A percentile compares a stretch with the other conserved stretches of the same genome.
Evolutionary conservation across 2,888 invertebrate species (phyloP).

Genomic region (Drosophila merina): DNA sequence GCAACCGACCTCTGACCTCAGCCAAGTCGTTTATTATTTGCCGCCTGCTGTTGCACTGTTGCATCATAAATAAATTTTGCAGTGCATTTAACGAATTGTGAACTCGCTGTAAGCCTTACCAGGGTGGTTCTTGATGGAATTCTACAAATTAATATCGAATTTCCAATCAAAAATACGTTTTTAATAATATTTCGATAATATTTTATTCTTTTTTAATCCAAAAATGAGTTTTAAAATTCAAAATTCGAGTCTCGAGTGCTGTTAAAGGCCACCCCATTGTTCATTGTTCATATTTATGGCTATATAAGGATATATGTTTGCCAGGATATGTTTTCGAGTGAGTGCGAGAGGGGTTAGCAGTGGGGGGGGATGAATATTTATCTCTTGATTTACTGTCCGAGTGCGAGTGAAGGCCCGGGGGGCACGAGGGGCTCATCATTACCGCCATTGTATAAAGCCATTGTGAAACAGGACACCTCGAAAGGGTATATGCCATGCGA

Average conservation of each 20-base stretch:
- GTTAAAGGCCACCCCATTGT: constrained; percentile 18
- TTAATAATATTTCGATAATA: background rate
- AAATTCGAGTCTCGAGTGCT: background rate
- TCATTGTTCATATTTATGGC: background rate
- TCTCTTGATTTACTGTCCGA: constrained; percentile 72
- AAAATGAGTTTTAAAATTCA: background rate
- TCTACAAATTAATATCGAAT: no score
- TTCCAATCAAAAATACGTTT: no score
- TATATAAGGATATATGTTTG: constrained; percentile 14
- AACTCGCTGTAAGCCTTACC: constrained; percentile 39
- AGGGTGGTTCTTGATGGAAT: constrained; percentile 11
- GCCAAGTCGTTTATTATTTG: constrained; percentile 65
- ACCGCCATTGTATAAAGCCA: constrained; percentile 24
- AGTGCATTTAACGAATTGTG: constrained; percentile 77
- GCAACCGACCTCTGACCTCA: constrained; percentile 24
- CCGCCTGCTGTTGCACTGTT: constrained; percentile 52
- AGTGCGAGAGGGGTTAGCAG: no score
- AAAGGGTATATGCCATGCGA: background rate
- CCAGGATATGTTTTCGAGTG: constrained; percentile 15
- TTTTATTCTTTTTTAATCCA: background rate
- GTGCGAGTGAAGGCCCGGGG: constrained; percentile 26
- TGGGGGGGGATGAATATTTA: constrained; percentile 50
- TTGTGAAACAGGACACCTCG: constrained; percentile 1
- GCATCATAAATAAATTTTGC: constrained; percentile 75
- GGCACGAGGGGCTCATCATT: constrained; percentile 28